Evolutionary conservation across 2,888 invertebrate genomes (phyloP), one percentile per base, ranked within the genome.

Genomic region (Cordylochernes scorpioides): DNA sequence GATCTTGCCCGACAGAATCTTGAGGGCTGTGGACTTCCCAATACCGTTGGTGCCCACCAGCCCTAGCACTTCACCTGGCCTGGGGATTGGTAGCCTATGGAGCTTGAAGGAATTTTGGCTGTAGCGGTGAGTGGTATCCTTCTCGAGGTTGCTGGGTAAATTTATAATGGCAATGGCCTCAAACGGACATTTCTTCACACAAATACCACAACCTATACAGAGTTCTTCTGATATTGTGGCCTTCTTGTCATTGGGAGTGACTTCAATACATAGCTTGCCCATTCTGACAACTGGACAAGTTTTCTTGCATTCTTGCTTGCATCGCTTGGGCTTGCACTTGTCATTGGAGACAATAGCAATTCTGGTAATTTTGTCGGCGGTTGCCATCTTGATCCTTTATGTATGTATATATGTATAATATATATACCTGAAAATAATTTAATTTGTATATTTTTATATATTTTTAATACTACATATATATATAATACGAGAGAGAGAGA

Each of bases 141-240:
- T 77, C 50, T 88, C 88, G 59, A 97, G 63, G 56, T 97, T 97
- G 46, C 88, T 91, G 26, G 97, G 97, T 46, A 97, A 64, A 58
- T 97, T 99, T 48, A 97, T 97, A 44, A 99, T 99, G 25, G 72
- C 75, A 45, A 97, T 86, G 4, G 97, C 97, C 57, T 97, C 94
- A 58, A 97, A 97, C 0, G 97, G 97, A 51, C 97, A 97, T 80
- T 97, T 97, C 82, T 94, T 94, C 34, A 86, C 80, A 62, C 94
- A 97, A 48, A 97, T 97, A 69, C 94, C 94, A 58, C 94, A 97
- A 47, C 94, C 94, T 47, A 97, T 97, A 57, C 94, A 97, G 4
- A 97, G 61, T 53, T 91, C 88, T 58, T 97, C 97, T 26, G 94
- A 94, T 51, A 99, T 80, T 24, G 72, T 68, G 21, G 94, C 88